phyloP scores from a whole-genome alignment of 2,888 invertebrate species.

The Pachymerium ferrugineum region DNA sequence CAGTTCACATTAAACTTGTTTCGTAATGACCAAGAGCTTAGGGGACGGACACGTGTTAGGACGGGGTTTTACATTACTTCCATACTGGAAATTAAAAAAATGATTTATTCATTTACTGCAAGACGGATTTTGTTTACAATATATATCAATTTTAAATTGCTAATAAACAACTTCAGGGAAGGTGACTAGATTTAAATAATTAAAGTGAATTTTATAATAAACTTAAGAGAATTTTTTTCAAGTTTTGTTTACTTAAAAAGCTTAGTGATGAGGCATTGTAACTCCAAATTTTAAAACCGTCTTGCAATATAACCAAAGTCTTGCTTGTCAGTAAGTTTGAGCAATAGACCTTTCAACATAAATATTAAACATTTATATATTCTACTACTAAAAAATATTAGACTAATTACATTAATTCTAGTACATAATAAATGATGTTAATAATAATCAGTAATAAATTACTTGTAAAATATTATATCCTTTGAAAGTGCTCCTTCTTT shows the following conservation, averaged over 20 bases:
- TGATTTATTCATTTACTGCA: background rate
- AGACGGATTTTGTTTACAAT: constrained; percentile 6
- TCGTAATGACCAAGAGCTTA: background rate
- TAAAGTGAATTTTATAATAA: too few relatives aligned
- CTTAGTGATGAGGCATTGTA: background rate
- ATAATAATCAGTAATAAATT: constrained; percentile 16
- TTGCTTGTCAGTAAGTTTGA: constrained; percentile 24
- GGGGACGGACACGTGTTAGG: background rate
- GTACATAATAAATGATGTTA: background rate
- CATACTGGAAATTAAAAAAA: background rate
- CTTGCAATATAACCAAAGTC: background rate
- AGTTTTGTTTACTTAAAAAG: too few relatives aligned
- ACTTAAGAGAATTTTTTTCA: too few relatives aligned
- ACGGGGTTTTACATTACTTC: background rate
- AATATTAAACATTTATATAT: constrained; percentile 15
- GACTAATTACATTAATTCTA: background rate
- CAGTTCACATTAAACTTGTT: too few relatives aligned
- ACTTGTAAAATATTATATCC: constrained; percentile 13
- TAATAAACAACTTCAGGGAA: too few relatives aligned
- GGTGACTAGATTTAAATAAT: too few relatives aligned
- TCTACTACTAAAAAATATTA: constrained; percentile 21
- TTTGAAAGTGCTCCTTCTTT: constrained; percentile 21
- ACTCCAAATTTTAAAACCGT: background rate
- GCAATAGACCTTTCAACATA: constrained; percentile 24
- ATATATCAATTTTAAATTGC: too few relatives aligned